These are phyloP conservation scores for Elephantulus edwardii DNA, from an alignment of 2,113 vertebrate species.

Conservation along the genomic window DNA sequence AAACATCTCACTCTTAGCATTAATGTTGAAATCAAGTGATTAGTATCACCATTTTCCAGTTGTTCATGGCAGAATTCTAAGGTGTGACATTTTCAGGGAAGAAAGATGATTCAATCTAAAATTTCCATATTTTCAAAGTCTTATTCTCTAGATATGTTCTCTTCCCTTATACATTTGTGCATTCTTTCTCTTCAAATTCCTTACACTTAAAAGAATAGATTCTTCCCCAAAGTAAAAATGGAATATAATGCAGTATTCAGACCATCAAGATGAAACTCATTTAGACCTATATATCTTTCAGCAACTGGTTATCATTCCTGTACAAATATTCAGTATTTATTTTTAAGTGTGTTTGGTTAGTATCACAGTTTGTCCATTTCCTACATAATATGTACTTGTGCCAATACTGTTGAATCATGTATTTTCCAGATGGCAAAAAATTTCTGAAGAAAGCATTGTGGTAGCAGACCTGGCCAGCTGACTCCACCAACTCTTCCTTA, in stretches of 20 bases:
- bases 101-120: slow-evolving; percentile 15
- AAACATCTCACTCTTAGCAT: neutral
- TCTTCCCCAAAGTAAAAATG: slow-evolving; percentile 22
- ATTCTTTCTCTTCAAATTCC: neutral
- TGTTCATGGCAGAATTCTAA: neutral
- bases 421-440: slow-evolving; percentile 58
- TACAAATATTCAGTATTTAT: slow-evolving; percentile 60
- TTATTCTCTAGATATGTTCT: neutral
- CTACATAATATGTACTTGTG: slow-evolving; percentile 38
- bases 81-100: neutral
- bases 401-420: slow-evolving; percentile 40
- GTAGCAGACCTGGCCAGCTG: slow-evolving; percentile 31
- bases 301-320: slow-evolving; percentile 38
- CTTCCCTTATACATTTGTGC: neutral
- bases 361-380: slow-evolving; percentile 58
- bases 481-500: slow-evolving; percentile 29
- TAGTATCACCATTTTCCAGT: neutral
- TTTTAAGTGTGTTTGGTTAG: slow-evolving; percentile 59
- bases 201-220: neutral
- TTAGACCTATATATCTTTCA: slow-evolving; percentile 30
- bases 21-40: neutral
- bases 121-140: neutral
- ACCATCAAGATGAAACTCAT: slow-evolving; percentile 29
- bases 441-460: slow-evolving; percentile 54
- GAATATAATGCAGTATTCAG: neutral